These are phyloP conservation scores for Drosophila monieri DNA, from an alignment of 2,888 invertebrate species.

Conservation along the genomic window DNA sequence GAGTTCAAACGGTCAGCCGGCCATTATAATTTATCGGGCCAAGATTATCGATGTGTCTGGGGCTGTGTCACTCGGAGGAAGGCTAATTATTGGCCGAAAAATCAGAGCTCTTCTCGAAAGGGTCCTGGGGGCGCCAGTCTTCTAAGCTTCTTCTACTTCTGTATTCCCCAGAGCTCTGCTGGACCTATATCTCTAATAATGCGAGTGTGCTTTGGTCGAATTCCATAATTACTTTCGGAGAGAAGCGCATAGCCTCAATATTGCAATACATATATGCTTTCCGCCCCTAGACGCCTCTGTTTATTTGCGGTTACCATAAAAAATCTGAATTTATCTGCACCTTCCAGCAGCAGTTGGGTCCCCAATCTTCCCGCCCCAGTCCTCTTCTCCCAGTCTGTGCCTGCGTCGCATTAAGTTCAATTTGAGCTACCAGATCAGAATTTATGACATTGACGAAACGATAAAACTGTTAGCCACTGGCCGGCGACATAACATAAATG, in stretches of 20 bases:
- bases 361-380: neutral
- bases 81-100: slow-evolving; percentile 25
- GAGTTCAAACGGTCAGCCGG: slow-evolving; percentile 1
- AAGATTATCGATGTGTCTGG: slow-evolving; percentile 53
- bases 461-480: slow-evolving; percentile 69
- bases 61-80: slow-evolving; percentile 14
- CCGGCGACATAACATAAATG: slow-evolving; percentile 54
- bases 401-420: slow-evolving; percentile 74
- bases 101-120: no score
- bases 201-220: no score
- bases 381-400: slow-evolving; percentile 25
- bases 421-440: slow-evolving; percentile 77
- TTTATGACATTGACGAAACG: slow-evolving; percentile 79
- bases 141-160: no score
- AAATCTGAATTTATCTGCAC: slow-evolving; percentile 2
- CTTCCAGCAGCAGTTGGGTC: neutral
- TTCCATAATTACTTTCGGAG: no score
- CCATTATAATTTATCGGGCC: slow-evolving; percentile 46
- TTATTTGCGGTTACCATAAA: neutral
- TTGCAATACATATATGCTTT: no score
- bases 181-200: no score
- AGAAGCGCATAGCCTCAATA: no score
- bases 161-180: no score
- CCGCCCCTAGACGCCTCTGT: neutral
- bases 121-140: no score